phyloP scores from a whole-genome alignment of 2,888 invertebrate genomes.

The Lasioglossum pauxillum region DNA sequence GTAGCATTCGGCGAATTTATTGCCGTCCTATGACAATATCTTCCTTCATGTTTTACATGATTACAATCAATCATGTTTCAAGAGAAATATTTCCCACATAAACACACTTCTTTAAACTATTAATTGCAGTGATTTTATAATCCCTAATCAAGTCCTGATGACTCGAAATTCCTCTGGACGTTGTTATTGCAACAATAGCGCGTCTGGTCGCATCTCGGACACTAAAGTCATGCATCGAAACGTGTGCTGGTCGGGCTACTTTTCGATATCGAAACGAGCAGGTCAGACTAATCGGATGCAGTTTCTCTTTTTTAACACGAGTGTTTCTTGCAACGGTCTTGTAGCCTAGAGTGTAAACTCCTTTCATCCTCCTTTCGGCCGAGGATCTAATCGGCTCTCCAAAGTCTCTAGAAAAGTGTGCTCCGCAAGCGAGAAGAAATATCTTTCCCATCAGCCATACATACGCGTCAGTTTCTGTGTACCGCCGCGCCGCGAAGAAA shows the following conservation, averaged over 20 bases:
- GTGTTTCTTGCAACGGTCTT: slow-evolving; percentile 6
- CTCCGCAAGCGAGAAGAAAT: neutral
- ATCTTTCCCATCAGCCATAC: neutral
- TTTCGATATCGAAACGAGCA: slow-evolving; percentile 31
- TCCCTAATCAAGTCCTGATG: no score
- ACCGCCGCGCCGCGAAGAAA: neutral
- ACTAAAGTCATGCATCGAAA: neutral
- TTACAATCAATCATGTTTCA: no score
- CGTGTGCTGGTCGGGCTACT: slow-evolving; percentile 13
- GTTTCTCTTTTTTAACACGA: slow-evolving; percentile 20
- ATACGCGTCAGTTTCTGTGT: neutral
- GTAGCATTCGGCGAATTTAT: neutral
- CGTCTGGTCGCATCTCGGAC: neutral
- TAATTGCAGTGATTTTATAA: no score
- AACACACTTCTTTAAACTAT: no score
- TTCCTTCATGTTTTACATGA: no score
- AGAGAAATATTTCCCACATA: no score
- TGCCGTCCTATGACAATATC: neutral
- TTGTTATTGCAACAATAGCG: no score
- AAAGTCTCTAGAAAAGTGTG: neutral
- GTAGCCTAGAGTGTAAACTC: slow-evolving; percentile 14
- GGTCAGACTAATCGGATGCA: slow-evolving; percentile 26
- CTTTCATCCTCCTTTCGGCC: slow-evolving; percentile 18
- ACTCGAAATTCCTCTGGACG: no score
- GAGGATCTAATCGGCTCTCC: neutral